Conservation (phyloP, 2,797 vertebrate species). For the Rhinichthys osculus region DNA sequence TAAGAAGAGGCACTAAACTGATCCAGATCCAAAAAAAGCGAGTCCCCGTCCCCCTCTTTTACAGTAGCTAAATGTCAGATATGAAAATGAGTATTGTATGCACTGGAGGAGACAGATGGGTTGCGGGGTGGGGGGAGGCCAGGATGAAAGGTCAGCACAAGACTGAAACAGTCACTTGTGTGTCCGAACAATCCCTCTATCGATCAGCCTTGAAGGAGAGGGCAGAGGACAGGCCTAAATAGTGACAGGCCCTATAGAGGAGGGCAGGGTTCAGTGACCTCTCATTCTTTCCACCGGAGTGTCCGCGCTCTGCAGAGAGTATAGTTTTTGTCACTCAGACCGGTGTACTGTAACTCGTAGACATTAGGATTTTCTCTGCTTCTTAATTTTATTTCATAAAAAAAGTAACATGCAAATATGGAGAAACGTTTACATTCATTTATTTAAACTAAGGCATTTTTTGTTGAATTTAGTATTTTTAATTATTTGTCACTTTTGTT, state of each 20-base stretch:
- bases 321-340: neutral
- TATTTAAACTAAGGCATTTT: neutral
- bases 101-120: neutral
- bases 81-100: constrained; percentile 60
- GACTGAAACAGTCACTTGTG: constrained; percentile 61
- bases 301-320: neutral
- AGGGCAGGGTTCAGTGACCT: constrained; percentile 45
- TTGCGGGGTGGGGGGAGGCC: constrained; percentile 30
- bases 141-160: constrained; percentile 53
- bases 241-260: constrained; percentile 36
- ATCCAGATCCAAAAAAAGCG: constrained; percentile 8
- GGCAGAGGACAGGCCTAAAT: constrained; percentile 44
- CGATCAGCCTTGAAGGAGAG: constrained; percentile 45
- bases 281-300: constrained; percentile 49
- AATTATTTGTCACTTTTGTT: neutral
- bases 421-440: neutral
- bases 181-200: constrained; percentile 60
- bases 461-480: neutral
- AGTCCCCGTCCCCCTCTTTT: neutral
- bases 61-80: constrained; percentile 58
- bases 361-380: neutral
- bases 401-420: neutral
- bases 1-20: neutral
- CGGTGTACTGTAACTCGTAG: neutral
- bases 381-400: neutral